Evolutionary conservation across 1,140 invertebrate species (phyloP).

Genomic region (Atta cephalotes): DNA sequence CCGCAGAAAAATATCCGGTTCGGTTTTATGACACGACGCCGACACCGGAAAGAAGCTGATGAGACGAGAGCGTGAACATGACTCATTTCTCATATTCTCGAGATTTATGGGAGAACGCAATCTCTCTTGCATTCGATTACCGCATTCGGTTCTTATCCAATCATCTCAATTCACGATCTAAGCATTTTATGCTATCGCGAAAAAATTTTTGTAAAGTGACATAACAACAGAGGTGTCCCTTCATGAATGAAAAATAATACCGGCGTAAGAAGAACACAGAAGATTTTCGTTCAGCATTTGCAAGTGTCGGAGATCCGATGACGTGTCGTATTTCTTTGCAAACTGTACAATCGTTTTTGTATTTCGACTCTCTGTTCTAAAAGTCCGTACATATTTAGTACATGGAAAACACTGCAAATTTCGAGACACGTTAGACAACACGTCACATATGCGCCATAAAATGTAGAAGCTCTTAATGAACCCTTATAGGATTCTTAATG

Average conservation of each 20-base stretch:
- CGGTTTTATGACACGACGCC: slow-evolving; percentile 12
- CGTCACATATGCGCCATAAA: not conserved
- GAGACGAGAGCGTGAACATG: not conserved
- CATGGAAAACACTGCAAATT: not conserved
- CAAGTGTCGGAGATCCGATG: not conserved
- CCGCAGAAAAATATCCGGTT: slow-evolving; percentile 9
- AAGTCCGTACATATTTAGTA: not conserved
- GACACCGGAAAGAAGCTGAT: not conserved
- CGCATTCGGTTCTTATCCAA: not conserved
- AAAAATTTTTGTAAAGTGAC: slow-evolving; percentile 9
- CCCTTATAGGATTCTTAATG: not conserved
- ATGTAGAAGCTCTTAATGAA: slow-evolving; percentile 4
- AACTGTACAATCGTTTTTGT: not conserved
- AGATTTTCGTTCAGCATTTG: not conserved
- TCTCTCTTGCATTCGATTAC: not conserved
- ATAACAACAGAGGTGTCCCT: not conserved
- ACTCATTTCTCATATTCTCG: slow-evolving; percentile 1
- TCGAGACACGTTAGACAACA: not conserved
- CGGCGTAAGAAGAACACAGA: not conserved
- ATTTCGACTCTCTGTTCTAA: not conserved
- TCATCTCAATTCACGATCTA: not conserved
- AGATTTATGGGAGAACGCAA: slow-evolving; percentile 14
- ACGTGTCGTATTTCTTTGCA: not conserved
- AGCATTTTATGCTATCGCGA: not conserved
- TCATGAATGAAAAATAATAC: not conserved